Evolutionary conservation across 2,888 invertebrate genomes (phyloP), one percentile per base, ranked within the genome.

Genomic region (Dione juno): DNA sequence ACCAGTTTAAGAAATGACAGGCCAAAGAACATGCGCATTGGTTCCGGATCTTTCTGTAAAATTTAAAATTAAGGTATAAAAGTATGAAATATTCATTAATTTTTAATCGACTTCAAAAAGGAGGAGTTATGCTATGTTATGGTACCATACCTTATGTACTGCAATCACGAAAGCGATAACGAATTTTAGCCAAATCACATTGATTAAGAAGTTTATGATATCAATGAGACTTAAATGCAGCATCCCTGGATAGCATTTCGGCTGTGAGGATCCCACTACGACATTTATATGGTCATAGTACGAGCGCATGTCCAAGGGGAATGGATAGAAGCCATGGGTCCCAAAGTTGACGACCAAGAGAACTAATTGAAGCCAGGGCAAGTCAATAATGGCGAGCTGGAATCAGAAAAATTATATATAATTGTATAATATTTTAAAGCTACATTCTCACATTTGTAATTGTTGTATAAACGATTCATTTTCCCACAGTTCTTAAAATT

Each of bases 301-400:
- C 63, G 78, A 81, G 40, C 79, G 78, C 71, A 86, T 78, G 70
- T 85, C 79, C 3, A 86, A 74, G 1, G 89, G 89, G 77, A 86
- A 87, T 0, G 88, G 88, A 74, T 87, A 88, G 78, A 90, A 88
- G 66, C 90, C 89, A 66, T 90, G 90, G 19, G 87, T 88, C n/a
- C 90, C 90, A 0, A 90, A 77, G 74, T 89, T 90, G 9, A 88
- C 21, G n/a, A 86, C 57, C 6, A 87, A 74, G 0, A 90, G 79
- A 0, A 87, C n/a, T 0, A 85, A 84, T 68, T 87, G 85, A 28
- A 89, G 70, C 81, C 85, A 83, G 19, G 84, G 80, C 74, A 85
- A 78, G 70, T 85, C 78, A 10, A 79, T 75, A 1, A 74, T 66
- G 50, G 76, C 75, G 0, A 88, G 76, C 89, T 88, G 83, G 59